Base-by-base conservation (phyloP, 2,888 invertebrate species). In the Amphimallon solstitiale region DNA sequence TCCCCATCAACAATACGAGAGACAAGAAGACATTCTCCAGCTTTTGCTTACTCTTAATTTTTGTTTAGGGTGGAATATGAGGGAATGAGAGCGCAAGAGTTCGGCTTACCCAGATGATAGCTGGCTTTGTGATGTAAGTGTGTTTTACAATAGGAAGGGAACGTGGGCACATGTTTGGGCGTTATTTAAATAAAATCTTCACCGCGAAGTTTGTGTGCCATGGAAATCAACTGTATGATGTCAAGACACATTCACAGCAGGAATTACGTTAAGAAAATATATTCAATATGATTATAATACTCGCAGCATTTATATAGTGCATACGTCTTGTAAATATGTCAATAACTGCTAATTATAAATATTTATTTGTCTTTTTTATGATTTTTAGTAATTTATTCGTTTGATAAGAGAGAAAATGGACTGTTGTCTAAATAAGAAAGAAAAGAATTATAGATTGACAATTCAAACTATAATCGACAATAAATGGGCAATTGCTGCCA, bases 11-110 rank as follows among this genome's bases (percentile, higher is more conserved):
- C 56, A 59, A 59, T 59, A 59, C 54, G 68, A 71, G 71, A 73
- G 68, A 68, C 68, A 69, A 66, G 71, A 63, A 62, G 63, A 51
- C 65, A 67, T 51, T 63, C 62, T 62, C 64, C 21, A 66, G 63
- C 56, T 66, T 68, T 51, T 64, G 56, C 69, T 67, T 67, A 46
- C 65, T 66, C 68, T 68, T 69, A 69, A 69, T 68, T 69, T 65
- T 66, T 69, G 65, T 67, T 23, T 59, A 59, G 56, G 56, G 56
- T 43, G 34, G 56, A 59, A 59, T 59, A 51, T 37, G 40, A 49
- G 63, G 63, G 63, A 51, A 40, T 63, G 51, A 43, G 43, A 59
- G 56, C 23, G 38, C 38, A 40, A 45, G 56, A 59, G 56, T 59
- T 59, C 56, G 56, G 56, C 56, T 59, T 59, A 59, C 56, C 56